Base-by-base conservation (phyloP, 1,140 invertebrate species). In the Triops cancriformis region DNA sequence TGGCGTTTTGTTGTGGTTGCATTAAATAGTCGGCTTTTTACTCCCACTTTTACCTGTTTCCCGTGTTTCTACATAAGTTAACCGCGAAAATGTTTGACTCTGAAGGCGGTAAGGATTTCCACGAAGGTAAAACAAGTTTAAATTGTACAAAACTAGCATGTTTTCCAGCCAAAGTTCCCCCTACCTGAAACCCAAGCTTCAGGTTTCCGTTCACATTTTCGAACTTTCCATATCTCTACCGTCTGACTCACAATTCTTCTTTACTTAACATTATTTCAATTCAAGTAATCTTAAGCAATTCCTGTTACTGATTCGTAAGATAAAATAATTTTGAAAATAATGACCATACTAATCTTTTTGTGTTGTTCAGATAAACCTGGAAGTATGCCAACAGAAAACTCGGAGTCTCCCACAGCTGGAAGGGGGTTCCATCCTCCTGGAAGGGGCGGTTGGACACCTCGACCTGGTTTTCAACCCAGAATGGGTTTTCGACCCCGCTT, bases 401-500 rank as follows among this genome's bases (percentile, higher is more conserved):
- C 51, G 18, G 51, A 64, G 1, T 5, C 51, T 14, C 51, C 51
- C 14, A 9, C 51, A 64, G 51, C 23, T n/a, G 51, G 51, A 18
- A 18, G 51, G 1, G 23, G 23, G 18, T 64, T 64, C 18, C 51
- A 64, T 64, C 51, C 51, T 5, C 51, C 51, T n/a, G 23, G 18
- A 18, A 18, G 51, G 18, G 18, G 18, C 18, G 51, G 51, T 18
- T 64, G 51, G 51, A 18, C 51, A n/a, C 51, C 51, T n/a, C 10
- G 51, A 64, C 51, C 51, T n/a, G 51, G 51, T 64, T 64, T 64
- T 64, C 51, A 64, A 23, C 51, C 51, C 14, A 64, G 51, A 64
- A 64, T 64, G 51, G 51, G 51, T 3, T 64, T 64, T 23, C 14
- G 51, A 18, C 51, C 51, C 23, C 51, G 51, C 6, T 64, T 64